These are phyloP conservation scores for Psittacula cyanocephala DNA, from an alignment of 2,113 vertebrate species.

Conservation along the genomic window DNA sequence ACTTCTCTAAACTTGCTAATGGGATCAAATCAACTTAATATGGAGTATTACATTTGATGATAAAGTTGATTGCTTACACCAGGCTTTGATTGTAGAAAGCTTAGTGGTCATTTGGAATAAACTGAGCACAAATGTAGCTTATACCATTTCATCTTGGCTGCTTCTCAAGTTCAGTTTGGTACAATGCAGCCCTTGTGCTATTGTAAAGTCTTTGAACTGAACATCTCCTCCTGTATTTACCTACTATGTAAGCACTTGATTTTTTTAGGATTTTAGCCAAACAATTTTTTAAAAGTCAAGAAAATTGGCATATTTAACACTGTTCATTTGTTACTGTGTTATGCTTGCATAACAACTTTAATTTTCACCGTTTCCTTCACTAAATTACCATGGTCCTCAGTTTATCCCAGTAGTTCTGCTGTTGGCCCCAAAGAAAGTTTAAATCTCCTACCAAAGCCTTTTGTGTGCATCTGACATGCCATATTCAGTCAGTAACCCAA, in stretches of 20 bases:
- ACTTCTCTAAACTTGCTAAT: constrained; percentile 8
- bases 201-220: constrained; percentile 25
- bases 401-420: constrained; percentile 40
- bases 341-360: neutral
- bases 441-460: neutral
- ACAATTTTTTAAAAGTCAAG: constrained; percentile 1
- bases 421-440: neutral
- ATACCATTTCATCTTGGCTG: constrained; percentile 26
- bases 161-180: neutral
- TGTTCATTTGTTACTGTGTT: constrained; percentile 49
- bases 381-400: constrained; percentile 9
- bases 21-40: constrained; percentile 17
- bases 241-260: neutral
- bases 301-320: constrained; percentile 46
- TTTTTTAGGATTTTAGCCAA: constrained; percentile 45
- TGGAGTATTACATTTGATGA: neutral
- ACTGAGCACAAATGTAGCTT: neutral
- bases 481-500: constrained; percentile 13
- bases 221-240: constrained; percentile 33
- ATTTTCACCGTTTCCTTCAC: constrained; percentile 39
- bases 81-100: neutral
- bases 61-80: constrained; percentile 40
- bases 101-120: constrained; percentile 31
- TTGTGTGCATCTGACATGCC: constrained; percentile 27
- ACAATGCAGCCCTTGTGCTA: constrained; percentile 62